Evolutionary conservation across 2,113 vertebrate species (phyloP).

Genomic region (Synchiropus splendidus): DNA sequence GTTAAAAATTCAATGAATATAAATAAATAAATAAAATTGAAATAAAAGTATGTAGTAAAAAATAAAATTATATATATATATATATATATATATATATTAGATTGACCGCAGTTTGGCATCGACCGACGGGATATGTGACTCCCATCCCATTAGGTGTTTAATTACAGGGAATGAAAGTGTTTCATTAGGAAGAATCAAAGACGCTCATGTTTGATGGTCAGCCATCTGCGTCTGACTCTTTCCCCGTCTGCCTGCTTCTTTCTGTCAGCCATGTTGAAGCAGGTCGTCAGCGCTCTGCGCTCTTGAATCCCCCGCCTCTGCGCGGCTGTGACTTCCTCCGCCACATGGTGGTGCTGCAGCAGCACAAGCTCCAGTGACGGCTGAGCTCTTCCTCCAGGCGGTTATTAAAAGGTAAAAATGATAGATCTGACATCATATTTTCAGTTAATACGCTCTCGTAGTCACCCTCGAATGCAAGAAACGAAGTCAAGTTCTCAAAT

Average conservation of each 20-base stretch:
- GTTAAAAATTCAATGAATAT: too few species aligned
- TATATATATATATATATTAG: neutral
- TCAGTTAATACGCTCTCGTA: too few species aligned
- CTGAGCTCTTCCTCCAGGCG: too few species aligned
- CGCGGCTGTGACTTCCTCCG: slow-evolving; percentile 12
- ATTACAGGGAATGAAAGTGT: slow-evolving; percentile 66
- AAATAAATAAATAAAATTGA: too few species aligned
- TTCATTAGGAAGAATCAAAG: slow-evolving; percentile 66
- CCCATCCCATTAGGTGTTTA: slow-evolving; percentile 62
- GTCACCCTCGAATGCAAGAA: too few species aligned
- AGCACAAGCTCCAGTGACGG: slow-evolving; percentile 27
- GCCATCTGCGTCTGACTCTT: slow-evolving; percentile 52
- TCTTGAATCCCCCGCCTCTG: slow-evolving; percentile 42
- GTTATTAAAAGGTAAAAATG: slow-evolving; percentile 14
- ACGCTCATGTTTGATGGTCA: slow-evolving; percentile 62
- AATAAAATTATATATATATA: slow-evolving; percentile 3
- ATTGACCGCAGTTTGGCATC: too few species aligned
- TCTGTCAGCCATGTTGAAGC: slow-evolving; percentile 13
- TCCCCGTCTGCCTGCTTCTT: slow-evolving; percentile 13
- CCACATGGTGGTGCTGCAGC: slow-evolving; percentile 67
- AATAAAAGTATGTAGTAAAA: too few species aligned
- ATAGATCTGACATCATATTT: slow-evolving; percentile 6
- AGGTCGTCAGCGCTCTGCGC: slow-evolving; percentile 10
- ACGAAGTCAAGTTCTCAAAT: too few species aligned
- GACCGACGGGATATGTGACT: slow-evolving; percentile 47